Evolutionary conservation across 2,888 invertebrate species (phyloP).

Genomic region (Thymelicus acteon): DNA sequence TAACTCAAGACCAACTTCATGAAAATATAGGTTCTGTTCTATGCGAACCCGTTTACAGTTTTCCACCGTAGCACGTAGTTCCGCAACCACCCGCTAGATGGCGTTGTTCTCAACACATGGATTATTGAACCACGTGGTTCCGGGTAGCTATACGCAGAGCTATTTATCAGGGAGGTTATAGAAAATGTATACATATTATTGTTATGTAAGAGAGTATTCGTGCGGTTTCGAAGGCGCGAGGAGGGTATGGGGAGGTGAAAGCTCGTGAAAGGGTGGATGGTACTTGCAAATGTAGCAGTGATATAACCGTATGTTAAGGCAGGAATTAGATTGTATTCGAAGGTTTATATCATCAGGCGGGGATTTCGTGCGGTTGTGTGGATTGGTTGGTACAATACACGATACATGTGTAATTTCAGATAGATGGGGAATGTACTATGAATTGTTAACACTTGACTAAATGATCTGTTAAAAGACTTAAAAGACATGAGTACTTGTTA

Average conservation of each 20-base stretch:
- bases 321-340: conserved; percentile 68
- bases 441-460: no score
- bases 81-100: conserved; percentile 72
- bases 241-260: conserved; percentile 57
- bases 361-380: conserved; percentile 45
- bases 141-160: conserved; percentile 46
- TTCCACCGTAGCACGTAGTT: conserved; percentile 46
- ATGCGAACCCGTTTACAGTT: conserved; percentile 44
- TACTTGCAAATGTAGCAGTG: conserved; percentile 66
- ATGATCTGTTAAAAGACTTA: no score
- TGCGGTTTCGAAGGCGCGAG: conserved; percentile 69
- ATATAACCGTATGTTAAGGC: conserved; percentile 66
- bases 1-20: conserved; percentile 3
- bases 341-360: conserved; percentile 62
- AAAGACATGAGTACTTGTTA: no score
- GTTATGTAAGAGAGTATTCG: conserved; percentile 81
- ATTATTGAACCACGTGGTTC: conserved; percentile 80
- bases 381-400: conserved; percentile 10
- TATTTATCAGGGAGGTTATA: conserved; percentile 68
- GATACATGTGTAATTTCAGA: conserved; percentile 12
- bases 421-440: not conserved
- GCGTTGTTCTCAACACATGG: conserved; percentile 57
- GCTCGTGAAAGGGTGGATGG: conserved; percentile 68
- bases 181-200: conserved; percentile 80
- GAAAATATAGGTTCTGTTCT: conserved; percentile 40